phyloP scores from a whole-genome alignment of 2,113 vertebrate species.

The Pseudorhombus dupliciocellatus region DNA sequence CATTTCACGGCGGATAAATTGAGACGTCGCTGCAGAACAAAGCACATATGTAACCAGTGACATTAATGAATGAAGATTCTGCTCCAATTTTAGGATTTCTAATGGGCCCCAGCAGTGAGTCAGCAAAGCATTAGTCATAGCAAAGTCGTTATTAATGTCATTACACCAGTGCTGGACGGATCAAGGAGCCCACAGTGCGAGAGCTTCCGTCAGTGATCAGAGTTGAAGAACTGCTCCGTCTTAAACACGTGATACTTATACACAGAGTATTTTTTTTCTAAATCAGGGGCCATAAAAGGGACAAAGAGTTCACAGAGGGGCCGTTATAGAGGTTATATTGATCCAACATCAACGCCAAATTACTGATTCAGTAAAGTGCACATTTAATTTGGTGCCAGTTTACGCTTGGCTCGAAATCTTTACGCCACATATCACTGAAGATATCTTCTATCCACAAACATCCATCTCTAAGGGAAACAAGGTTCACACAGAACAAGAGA shows the following conservation, averaged over 20 bases:
- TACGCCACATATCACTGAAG: no score
- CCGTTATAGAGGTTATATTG: no score
- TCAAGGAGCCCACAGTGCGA: neutral
- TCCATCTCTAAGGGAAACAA: no score
- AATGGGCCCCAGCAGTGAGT: neutral
- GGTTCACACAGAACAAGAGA: neutral
- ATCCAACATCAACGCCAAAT: no score
- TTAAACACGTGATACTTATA: neutral
- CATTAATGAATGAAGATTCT: neutral
- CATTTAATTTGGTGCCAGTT: no score
- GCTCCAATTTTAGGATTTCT: neutral
- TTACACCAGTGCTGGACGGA: neutral
- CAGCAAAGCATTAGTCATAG: neutral
- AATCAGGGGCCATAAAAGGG: no score
- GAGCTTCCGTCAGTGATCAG: neutral
- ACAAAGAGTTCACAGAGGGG: no score
- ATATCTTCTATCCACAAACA: no score
- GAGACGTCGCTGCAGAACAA: neutral
- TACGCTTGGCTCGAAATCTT: no score
- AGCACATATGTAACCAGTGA: neutral
- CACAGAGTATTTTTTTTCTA: no score
- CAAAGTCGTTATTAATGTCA: neutral
- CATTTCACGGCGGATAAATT: neutral
- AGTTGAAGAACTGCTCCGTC: no score
- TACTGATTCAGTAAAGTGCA: no score